Percentiles rank a stretch among this genome's conserved stretches.
These are phyloP conservation scores for Perca fluviatilis DNA, from an alignment of 2,113 vertebrate genomes.

Conservation along the genomic window DNA sequence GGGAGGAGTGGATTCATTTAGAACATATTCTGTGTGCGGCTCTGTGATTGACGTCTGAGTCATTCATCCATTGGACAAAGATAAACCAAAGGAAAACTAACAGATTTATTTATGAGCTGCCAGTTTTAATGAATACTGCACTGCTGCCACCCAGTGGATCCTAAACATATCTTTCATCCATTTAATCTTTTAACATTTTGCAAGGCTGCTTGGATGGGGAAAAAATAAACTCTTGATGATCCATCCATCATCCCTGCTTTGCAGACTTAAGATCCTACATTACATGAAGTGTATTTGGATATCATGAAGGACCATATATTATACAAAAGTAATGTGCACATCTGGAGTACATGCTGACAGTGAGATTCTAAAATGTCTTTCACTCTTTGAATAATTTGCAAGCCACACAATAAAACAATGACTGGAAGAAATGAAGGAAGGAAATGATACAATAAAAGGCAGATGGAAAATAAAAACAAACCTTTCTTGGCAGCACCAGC, in stretches of 20 bases:
- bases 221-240: background rate
- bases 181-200: background rate
- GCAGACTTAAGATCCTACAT: background rate
- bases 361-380: background rate
- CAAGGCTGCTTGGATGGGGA: background rate
- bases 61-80: background rate
- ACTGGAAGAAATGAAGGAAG: background rate
- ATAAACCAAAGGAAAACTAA: background rate
- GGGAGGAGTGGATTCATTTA: too few relatives aligned
- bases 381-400: background rate
- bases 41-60: background rate
- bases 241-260: background rate
- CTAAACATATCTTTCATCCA: background rate
- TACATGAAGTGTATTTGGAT: background rate
- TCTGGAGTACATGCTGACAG: background rate
- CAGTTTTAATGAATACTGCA: background rate
- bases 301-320: background rate
- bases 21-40: background rate
- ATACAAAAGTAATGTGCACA: background rate
- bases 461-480: background rate
- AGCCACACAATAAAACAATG: background rate
- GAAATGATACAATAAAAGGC: background rate
- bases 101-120: background rate
- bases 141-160: constrained; percentile 58
- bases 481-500: constrained; percentile 30